Conservation (phyloP, 2,888 invertebrate species). For the Amphipyra tragopoginis region DNA sequence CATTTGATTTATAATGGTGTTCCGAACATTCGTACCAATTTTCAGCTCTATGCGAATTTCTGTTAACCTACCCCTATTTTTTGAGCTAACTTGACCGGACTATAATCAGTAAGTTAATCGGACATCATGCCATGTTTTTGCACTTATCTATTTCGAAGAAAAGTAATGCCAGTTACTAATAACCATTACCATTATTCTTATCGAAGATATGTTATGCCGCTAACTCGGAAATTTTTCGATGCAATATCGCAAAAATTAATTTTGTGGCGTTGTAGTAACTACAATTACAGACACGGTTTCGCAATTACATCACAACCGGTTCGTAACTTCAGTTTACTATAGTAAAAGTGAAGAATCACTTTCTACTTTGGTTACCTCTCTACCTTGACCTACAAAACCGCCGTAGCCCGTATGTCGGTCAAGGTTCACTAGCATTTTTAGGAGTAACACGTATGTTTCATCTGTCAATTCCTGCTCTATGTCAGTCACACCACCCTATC, state of each 20-base stretch:
- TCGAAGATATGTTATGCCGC: constrained; percentile 21
- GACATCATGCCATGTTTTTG: constrained; percentile 48
- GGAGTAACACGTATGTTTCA: constrained; percentile 21
- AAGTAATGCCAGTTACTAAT: constrained; percentile 50
- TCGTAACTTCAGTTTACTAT: constrained; percentile 39
- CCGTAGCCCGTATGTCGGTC: constrained; percentile 40
- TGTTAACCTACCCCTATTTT: no score
- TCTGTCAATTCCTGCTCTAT: neutral
- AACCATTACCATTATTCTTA: constrained; percentile 41
- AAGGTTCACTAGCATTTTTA: constrained; percentile 53
- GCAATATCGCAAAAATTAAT: neutral
- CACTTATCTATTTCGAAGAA: constrained; percentile 50
- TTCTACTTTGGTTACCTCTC: constrained; percentile 53
- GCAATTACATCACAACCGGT: constrained; percentile 43
- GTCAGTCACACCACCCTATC: neutral
- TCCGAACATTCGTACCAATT: no score
- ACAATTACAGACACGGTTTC: constrained; percentile 19
- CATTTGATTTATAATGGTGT: no score
- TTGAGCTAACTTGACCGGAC: no score
- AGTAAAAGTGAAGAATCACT: constrained; percentile 50
- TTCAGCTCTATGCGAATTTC: no score
- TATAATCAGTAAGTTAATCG: constrained; percentile 48
- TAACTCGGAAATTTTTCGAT: neutral
- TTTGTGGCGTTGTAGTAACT: constrained; percentile 4
- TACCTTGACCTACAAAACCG: constrained; percentile 46